These are phyloP conservation scores for Eptatretus atami DNA, from an alignment of 2,797 vertebrate genomes.

Conservation along the genomic window DNA sequence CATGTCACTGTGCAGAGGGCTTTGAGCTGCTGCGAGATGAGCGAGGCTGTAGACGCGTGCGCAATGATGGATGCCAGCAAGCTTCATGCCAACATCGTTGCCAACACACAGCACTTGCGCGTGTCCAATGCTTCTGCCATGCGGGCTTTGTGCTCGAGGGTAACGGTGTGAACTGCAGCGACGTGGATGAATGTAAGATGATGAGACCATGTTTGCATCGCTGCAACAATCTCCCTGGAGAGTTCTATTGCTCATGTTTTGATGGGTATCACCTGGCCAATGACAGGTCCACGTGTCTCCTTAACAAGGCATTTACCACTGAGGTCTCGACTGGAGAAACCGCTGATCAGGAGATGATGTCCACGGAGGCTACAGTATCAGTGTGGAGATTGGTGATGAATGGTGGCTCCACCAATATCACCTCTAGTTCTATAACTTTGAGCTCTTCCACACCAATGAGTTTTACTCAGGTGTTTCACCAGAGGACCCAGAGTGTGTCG, in stretches of 20 bases:
- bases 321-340: not conserved
- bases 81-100: not conserved
- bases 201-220: slow-evolving; percentile 61
- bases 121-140: not conserved
- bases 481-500: too few species aligned
- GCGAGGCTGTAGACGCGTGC: not conserved
- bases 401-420: too few species aligned
- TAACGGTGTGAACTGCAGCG: not conserved
- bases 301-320: not conserved
- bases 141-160: not conserved
- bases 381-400: not conserved
- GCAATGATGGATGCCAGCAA: not conserved
- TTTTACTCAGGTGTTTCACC: too few species aligned
- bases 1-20: not conserved
- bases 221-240: slow-evolving; percentile 66
- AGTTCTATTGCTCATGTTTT: slow-evolving; percentile 60
- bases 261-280: slow-evolving; percentile 39
- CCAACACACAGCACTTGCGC: not conserved
- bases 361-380: not conserved
- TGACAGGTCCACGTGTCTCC: slow-evolving; percentile 45
- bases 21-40: not conserved
- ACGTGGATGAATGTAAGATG: not conserved
- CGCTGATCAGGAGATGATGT: not conserved
- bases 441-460: too few species aligned
- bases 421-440: too few species aligned